Conservation (phyloP, 1,140 invertebrate species). For the Thalassaphorura encarpata region DNA sequence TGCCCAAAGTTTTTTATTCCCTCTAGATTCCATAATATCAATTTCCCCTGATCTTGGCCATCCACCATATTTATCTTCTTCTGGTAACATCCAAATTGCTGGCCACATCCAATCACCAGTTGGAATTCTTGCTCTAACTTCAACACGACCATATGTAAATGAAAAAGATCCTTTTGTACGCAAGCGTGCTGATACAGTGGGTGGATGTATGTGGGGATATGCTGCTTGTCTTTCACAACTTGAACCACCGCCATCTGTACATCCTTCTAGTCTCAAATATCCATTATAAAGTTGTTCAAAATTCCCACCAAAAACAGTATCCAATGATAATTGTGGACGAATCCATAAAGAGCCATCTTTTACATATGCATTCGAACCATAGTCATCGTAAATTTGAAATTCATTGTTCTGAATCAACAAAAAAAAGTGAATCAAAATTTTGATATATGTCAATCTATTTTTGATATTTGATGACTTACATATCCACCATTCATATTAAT, state of each 20-base stretch:
- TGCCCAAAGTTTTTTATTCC: slow-evolving; percentile 44
- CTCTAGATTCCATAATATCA: slow-evolving; percentile 47
- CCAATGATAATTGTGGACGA: slow-evolving; percentile 48
- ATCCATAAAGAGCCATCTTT: slow-evolving; percentile 49
- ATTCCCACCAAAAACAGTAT: slow-evolving; percentile 45
- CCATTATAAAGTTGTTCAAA: slow-evolving; percentile 44
- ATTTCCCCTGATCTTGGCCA: slow-evolving; percentile 49
- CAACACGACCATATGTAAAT: slow-evolving; percentile 40
- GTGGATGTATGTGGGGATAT: slow-evolving; percentile 11
- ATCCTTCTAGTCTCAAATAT: slow-evolving; percentile 47
- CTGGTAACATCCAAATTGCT: slow-evolving; percentile 52
- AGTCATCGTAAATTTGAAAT: slow-evolving; percentile 56
- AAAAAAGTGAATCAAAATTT: no score
- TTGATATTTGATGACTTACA: no score
- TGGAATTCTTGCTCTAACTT: slow-evolving; percentile 43
- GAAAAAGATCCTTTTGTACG: slow-evolving; percentile 18
- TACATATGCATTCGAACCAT: slow-evolving; percentile 47
- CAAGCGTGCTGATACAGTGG: slow-evolving; percentile 8
- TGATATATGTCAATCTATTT: no score
- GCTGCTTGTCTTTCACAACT: slow-evolving; percentile 10
- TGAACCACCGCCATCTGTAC: no score
- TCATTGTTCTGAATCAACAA: slow-evolving; percentile 38
- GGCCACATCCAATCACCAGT: slow-evolving; percentile 67
- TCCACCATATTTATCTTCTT: slow-evolving; percentile 44
- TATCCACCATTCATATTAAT: no score